These are phyloP conservation scores for Deilephila elpenor DNA, from an alignment of 2,888 invertebrate genomes.

Conservation along the genomic window DNA sequence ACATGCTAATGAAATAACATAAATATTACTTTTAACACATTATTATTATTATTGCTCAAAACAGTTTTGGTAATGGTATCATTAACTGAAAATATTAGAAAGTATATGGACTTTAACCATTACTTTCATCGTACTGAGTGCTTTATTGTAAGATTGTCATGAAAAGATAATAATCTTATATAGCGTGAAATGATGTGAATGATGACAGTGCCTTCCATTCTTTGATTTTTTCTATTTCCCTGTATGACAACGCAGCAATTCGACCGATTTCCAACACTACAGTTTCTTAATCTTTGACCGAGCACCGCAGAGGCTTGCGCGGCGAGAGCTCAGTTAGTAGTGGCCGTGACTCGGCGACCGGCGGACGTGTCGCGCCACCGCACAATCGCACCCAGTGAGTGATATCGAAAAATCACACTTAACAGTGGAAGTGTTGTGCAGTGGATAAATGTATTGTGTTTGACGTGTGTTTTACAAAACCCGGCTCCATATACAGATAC, in stretches of 20 bases:
- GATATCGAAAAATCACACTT: constrained; percentile 56
- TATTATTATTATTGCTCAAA: too few species aligned
- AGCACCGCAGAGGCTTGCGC: constrained; percentile 73
- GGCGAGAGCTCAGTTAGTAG: constrained; percentile 67
- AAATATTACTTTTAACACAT: too few species aligned
- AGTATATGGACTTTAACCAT: too few species aligned
- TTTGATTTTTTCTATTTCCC: background rate
- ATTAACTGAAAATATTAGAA: too few species aligned
- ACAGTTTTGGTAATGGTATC: too few species aligned
- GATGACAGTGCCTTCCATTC: background rate
- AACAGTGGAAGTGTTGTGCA: constrained; percentile 61
- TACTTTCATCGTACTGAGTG: too few species aligned
- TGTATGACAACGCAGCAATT: constrained; percentile 17
- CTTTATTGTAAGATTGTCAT: too few species aligned
- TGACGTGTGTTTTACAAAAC: constrained; percentile 57
- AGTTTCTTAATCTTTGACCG: constrained; percentile 60
- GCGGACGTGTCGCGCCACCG: constrained; percentile 56
- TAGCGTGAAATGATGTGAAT: background rate
- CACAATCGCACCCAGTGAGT: constrained; percentile 62
- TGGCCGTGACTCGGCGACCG: constrained; percentile 61
- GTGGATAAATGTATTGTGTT: constrained; percentile 55
- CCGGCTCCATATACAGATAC: constrained; percentile 53
- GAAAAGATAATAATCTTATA: too few species aligned
- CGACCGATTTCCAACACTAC: constrained; percentile 22
- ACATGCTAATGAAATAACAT: too few species aligned